Evolutionary conservation across 2,888 invertebrate species (phyloP).

Genomic region (Campaea margaritaria): DNA sequence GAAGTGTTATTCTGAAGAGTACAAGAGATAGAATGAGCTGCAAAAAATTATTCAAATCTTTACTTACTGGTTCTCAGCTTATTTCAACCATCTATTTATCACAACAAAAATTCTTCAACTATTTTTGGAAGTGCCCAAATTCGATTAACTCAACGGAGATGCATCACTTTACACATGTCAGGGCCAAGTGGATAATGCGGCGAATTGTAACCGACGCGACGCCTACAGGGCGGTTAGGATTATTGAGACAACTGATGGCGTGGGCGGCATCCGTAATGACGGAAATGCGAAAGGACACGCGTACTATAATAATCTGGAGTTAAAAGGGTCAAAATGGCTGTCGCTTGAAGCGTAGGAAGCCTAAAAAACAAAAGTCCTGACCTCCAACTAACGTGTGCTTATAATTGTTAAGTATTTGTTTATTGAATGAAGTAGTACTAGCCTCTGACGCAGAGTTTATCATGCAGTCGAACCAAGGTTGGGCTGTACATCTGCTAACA

Average conservation of each 20-base stretch:
- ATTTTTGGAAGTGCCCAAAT: constrained; percentile 21
- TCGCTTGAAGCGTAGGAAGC: not conserved
- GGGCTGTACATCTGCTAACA: too few species aligned
- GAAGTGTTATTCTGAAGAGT: too few species aligned
- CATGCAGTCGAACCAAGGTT: too few species aligned
- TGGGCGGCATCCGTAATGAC: constrained; percentile 31
- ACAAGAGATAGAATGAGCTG: too few species aligned
- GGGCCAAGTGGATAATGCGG: constrained; percentile 52
- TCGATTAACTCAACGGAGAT: constrained; percentile 42
- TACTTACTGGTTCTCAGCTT: not conserved
- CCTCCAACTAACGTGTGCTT: too few species aligned
- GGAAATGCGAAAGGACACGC: constrained; percentile 18
- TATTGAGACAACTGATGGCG: constrained; percentile 30
- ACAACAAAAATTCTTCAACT: too few species aligned
- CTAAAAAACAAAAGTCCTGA: too few species aligned
- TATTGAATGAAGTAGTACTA: too few species aligned
- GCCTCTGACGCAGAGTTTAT: too few species aligned
- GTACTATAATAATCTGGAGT: not conserved
- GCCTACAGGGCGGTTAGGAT: constrained; percentile 44
- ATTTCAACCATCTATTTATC: not conserved
- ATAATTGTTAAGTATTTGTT: too few species aligned
- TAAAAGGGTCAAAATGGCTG: not conserved
- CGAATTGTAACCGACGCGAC: constrained; percentile 41
- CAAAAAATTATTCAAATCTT: too few species aligned
- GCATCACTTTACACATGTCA: constrained; percentile 48